Percentiles rank a stretch among this genome's conserved stretches.
phyloP scores from a whole-genome alignment of 2,888 invertebrate species.

The Capitulum mitella region DNA sequence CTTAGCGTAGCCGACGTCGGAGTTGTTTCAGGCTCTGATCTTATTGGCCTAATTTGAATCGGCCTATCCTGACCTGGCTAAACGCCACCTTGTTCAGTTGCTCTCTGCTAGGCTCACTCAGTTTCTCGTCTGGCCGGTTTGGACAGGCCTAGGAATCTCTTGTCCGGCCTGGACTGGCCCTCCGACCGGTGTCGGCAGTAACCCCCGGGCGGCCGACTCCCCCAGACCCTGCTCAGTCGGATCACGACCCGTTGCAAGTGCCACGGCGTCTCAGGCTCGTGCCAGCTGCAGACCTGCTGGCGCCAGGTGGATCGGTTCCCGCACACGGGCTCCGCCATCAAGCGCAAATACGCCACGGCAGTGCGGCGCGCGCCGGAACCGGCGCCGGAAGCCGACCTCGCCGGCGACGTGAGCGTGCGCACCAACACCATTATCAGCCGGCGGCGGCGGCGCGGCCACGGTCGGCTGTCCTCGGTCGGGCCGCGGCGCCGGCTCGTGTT shows the following conservation, averaged over 20 bases:
- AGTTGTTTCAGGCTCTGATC: no score
- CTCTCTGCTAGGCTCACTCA: no score
- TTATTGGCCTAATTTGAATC: no score
- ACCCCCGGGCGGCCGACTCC: no score
- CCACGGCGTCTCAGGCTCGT: slow-evolving; percentile 69
- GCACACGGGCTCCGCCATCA: slow-evolving; percentile 36
- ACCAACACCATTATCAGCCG: slow-evolving; percentile 49
- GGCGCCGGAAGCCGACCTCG: not conserved
- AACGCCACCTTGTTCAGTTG: no score
- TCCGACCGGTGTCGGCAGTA: no score
- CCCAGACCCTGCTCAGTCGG: slow-evolving; percentile 82
- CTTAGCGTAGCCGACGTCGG: no score
- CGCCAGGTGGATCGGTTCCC: slow-evolving; percentile 41
- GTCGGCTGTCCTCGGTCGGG: not conserved
- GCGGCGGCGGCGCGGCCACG: slow-evolving; percentile 43
- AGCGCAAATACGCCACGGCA: slow-evolving; percentile 45
- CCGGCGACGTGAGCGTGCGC: slow-evolving; percentile 13
- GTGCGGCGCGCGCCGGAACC: not conserved
- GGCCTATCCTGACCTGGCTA: no score
- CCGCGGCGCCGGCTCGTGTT: slow-evolving; percentile 1
- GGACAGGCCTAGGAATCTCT: no score
- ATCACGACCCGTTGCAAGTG: slow-evolving; percentile 97
- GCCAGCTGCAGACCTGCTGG: slow-evolving; percentile 78
- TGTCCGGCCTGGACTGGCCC: no score
- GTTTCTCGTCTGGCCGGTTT: no score